A percentile compares a stretch with the other conserved stretches of the same genome.
phyloP scores from a whole-genome alignment of 2,888 invertebrate genomes.

The Thereva nobilitata region DNA sequence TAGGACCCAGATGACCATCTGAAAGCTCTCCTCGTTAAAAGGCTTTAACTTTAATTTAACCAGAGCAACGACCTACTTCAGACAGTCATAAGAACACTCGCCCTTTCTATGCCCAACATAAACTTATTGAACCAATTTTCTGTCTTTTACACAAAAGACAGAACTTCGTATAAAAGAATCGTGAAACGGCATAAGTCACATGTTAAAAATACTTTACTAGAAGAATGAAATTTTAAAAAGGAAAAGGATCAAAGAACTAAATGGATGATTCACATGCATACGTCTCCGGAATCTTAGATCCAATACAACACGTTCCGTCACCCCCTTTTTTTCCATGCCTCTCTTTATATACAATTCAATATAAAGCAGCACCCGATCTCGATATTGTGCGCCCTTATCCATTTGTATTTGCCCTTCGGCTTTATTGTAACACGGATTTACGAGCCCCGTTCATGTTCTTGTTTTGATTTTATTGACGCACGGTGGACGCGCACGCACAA shows the following conservation, averaged over 20 bases:
- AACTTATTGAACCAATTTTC: too few relatives aligned
- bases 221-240: slow-evolving; percentile 12
- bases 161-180: background rate
- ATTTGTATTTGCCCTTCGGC: slow-evolving; percentile 30
- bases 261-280: slow-evolving; percentile 14
- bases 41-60: too few relatives aligned
- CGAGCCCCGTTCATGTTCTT: slow-evolving; percentile 25
- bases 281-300: slow-evolving; percentile 19
- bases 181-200: slow-evolving; percentile 23
- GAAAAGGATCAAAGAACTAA: slow-evolving; percentile 26
- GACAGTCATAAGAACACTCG: too few relatives aligned
- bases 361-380: background rate
- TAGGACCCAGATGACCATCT: too few relatives aligned
- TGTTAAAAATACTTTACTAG: slow-evolving; percentile 9
- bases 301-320: slow-evolving; percentile 27
- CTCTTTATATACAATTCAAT: background rate
- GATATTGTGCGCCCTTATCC: slow-evolving; percentile 11
- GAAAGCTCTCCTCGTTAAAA: too few relatives aligned
- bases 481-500: slow-evolving; percentile 39
- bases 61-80: too few relatives aligned
- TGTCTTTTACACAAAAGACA: too few relatives aligned
- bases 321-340: slow-evolving; percentile 14
- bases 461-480: slow-evolving; percentile 39
- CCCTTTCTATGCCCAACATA: too few relatives aligned
- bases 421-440: slow-evolving; percentile 33